A percentile compares a stretch with the other conserved stretches of the same genome.
Evolutionary conservation across 1,140 invertebrate species (phyloP).

Genomic region (Armadillidium nasatum): DNA sequence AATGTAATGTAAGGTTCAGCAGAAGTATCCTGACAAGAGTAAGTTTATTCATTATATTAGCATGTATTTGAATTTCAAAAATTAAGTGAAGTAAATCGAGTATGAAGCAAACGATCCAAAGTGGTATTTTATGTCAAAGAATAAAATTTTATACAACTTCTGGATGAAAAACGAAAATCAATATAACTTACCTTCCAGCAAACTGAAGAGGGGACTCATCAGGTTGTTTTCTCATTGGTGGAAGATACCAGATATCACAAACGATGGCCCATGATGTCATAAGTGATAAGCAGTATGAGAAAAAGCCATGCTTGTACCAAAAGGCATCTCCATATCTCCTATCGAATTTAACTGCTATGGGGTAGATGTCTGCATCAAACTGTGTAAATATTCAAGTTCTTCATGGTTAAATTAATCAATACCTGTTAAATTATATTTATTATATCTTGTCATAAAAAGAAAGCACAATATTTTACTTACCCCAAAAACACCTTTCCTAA

Average conservation of each 20-base stretch:
- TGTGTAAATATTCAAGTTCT: neutral
- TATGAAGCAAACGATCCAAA: too few relatives aligned
- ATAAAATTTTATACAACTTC: too few relatives aligned
- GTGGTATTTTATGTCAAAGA: too few relatives aligned
- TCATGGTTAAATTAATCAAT: neutral
- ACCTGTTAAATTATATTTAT: neutral
- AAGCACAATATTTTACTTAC: slow-evolving; percentile 61
- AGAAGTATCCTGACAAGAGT: too few relatives aligned
- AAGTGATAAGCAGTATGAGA: slow-evolving; percentile 94
- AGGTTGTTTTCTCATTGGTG: slow-evolving; percentile 75
- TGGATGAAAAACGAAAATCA: neutral
- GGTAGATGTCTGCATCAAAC: slow-evolving; percentile 65
- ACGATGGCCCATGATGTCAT: slow-evolving; percentile 99
- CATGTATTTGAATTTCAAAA: too few relatives aligned
- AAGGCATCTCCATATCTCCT: slow-evolving; percentile 96
- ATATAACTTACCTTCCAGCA: slow-evolving; percentile 61
- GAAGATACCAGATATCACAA: slow-evolving; percentile 98
- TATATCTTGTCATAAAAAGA: neutral
- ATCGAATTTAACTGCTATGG: slow-evolving; percentile 84
- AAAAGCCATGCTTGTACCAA: slow-evolving; percentile 89
- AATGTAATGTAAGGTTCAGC: too few relatives aligned
- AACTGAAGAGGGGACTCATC: slow-evolving; percentile 84
- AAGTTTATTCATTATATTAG: too few relatives aligned
- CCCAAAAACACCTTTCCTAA: slow-evolving; percentile 99
- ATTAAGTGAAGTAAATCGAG: too few relatives aligned